phyloP scores from a whole-genome alignment of 2,113 vertebrate species.

The Oncorhynchus kisutch region DNA sequence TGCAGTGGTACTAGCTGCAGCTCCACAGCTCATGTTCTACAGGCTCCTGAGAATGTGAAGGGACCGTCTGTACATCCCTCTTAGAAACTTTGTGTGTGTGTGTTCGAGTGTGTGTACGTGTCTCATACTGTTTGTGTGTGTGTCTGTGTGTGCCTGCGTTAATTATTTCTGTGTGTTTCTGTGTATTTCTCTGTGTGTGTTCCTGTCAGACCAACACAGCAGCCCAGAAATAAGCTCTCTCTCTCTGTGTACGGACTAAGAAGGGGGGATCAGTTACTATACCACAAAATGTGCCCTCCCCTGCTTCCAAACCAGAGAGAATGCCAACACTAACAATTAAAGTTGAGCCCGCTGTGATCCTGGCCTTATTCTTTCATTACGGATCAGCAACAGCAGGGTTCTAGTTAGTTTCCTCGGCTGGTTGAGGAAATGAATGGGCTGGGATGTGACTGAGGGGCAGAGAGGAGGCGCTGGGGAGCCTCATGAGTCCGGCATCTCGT shows the following conservation, averaged over 20 bases:
- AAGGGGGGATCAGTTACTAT: slow-evolving; percentile 42
- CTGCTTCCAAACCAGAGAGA: slow-evolving; percentile 38
- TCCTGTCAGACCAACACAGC: slow-evolving; percentile 21
- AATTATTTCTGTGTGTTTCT: slow-evolving; percentile 2
- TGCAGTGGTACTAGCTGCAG: no score
- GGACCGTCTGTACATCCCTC: no score
- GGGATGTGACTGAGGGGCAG: slow-evolving; percentile 39
- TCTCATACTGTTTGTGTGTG: not conserved
- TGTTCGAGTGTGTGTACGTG: not conserved
- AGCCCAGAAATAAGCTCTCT: slow-evolving; percentile 8
- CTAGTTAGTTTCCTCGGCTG: slow-evolving; percentile 59
- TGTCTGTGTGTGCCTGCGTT: slow-evolving; percentile 7
- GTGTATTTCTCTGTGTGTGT: slow-evolving; percentile 5
- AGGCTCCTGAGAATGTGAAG: no score
- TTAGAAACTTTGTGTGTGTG: not conserved
- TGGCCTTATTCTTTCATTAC: slow-evolving; percentile 58
- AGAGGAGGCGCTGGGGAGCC: slow-evolving; percentile 3
- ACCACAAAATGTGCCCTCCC: slow-evolving; percentile 24
- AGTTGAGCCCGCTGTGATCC: slow-evolving; percentile 59
- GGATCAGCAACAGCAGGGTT: slow-evolving; percentile 58
- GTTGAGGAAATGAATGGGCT: not conserved
- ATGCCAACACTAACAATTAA: slow-evolving; percentile 65
- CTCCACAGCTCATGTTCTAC: no score
- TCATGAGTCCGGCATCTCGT: not conserved
- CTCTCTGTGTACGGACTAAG: slow-evolving; percentile 21